These are phyloP conservation scores for Neoseiulus cucumeris DNA, from an alignment of 1,140 invertebrate genomes.

Conservation along the genomic window DNA sequence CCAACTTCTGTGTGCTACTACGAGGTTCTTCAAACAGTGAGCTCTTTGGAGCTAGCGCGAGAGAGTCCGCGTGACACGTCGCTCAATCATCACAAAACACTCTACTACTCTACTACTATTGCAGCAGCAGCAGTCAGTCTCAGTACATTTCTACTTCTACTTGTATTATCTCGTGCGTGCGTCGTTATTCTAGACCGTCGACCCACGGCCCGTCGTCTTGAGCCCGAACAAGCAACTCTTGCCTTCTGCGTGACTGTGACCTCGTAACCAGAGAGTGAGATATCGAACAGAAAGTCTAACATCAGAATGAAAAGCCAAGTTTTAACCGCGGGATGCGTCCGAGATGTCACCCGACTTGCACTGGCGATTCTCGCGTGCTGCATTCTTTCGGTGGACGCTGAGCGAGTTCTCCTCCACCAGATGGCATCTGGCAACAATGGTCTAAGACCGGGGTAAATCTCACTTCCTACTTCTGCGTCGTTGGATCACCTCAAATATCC, in stretches of 20 bases:
- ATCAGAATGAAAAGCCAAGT: background rate
- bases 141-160: background rate
- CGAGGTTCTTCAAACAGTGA: too few species aligned
- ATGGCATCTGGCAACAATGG: constrained; percentile 9
- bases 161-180: background rate
- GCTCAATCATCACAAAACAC: background rate
- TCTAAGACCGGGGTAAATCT: constrained; percentile 11
- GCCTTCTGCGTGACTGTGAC: constrained; percentile 6
- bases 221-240: constrained; percentile 1
- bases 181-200: constrained; percentile 10
- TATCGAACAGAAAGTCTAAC: background rate
- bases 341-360: too few species aligned
- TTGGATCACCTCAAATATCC: too few species aligned
- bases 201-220: constrained; percentile 6
- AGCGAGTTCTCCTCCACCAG: constrained; percentile 10
- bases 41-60: too few species aligned
- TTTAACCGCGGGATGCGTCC: too few species aligned
- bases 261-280: background rate
- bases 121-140: background rate
- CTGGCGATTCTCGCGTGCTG: background rate
- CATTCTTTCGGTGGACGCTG: background rate
- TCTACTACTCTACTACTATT: background rate
- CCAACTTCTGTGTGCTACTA: too few species aligned
- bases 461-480: too few species aligned
- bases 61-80: background rate